Base-by-base conservation (phyloP, 2,113 vertebrate genomes). In the Heterochromis multidens region DNA sequence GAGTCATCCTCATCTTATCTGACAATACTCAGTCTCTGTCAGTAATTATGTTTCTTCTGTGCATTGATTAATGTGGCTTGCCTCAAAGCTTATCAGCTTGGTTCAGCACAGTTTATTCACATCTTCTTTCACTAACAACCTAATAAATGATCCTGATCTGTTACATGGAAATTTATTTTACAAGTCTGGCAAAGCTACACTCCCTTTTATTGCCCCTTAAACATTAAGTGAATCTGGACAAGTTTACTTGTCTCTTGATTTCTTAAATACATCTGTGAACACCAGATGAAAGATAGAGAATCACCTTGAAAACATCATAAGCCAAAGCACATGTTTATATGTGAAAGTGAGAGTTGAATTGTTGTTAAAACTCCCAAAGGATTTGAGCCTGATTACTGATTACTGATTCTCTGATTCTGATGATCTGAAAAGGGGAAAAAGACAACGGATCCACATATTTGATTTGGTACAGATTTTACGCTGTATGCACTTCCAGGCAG, bases 1-100 rank as follows among this genome's bases (percentile, higher is more conserved):
- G 27, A 79, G n/a, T 83, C 43, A 0, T 19, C 40, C 74, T 65
- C 65, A 31, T 79, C 61, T 77, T 67, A 78, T 82, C 77, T 43
- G 79, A 77, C 67, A 79, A n/a, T 56, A 67, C 80, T 84, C 77
- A 25, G 17, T 83, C 40, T 77, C 72, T 59, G 76, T 60, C 70
- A 7, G 61, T 83, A 81, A 89, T 85, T 83, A 77, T 74, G 23
- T 77, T 78, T 83, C 52, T 74, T 78, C 52, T 84, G 54, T 60
- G 17, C 46, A 61, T 43, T 91, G 82, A 87, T 89, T 85, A 85
- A 87, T 84, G 82, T 33, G 74, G 19, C 57, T 67, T 35, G 19
- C 60, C 70, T 81, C 37, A 33, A 23, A 67, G 43, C 77, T 80
- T 62, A 82, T 80, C 59, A 72, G 61, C 49, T 67, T 25, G 21